Base-by-base conservation (phyloP, 1,140 invertebrate genomes). In the Venustaconcha ellipsiformis region DNA sequence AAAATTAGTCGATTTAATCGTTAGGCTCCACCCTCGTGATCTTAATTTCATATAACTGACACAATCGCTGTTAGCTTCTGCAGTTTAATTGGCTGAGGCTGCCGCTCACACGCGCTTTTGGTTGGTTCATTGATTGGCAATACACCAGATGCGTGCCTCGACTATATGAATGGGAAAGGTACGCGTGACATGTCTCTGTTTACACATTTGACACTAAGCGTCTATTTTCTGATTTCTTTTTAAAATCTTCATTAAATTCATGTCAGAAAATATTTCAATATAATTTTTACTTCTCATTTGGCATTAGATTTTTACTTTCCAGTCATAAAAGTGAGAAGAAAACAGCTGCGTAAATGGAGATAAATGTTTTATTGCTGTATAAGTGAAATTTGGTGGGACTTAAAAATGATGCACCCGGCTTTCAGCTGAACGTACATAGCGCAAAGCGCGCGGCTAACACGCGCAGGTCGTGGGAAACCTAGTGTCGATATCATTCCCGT, bases 391-490 rank as follows among this genome's bases (percentile, higher is more conserved):
- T 57, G n/a, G 60, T 55, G 20, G n/a, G 37, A 48, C 37, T 48
- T 48, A 48, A 48, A 48, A 48, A 48, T 48, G 59, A 3, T 37
- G 30, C 67, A 67, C 55, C 62, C 57, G 37, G 48, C 57, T 37
- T 26, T 67, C 78, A 78, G 77, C 73, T 76, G 79, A 74, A 30
- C 48, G 55, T 55, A 30, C 57, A 70, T 57, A 67, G 72, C 55
- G 67, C 58, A 57, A 58, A 55, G 66, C 82, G 74, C 70, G 79
- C 76, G 82, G 76, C 76, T 63, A 67, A 70, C 82, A 82, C 80
- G 82, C 78, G 80, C 70, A 72, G 80, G 77, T 77, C 82, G 82
- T 83, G 82, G 80, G 82, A 83, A 83, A 17, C 64, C 57, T 67
- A 71, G 69, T 17, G 58, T 64, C 57, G 65, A 73, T 70, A 72